Conservation (phyloP, 2,113 vertebrate genomes). For the Gila orcuttii region DNA sequence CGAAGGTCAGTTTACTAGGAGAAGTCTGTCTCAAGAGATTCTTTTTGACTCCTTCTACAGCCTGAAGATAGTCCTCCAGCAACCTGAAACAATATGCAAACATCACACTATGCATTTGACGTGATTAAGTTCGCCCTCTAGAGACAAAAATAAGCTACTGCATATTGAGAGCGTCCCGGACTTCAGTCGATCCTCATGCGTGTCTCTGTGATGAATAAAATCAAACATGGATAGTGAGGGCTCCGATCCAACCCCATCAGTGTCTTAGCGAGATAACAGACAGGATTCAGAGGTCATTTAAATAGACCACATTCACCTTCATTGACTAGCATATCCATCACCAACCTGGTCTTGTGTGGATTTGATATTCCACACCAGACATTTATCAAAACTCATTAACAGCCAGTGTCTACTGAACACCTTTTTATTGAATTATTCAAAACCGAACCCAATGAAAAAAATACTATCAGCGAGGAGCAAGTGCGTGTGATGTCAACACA, state of each 20-base stretch:
- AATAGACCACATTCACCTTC: not conserved
- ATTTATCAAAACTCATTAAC: conserved; percentile 29
- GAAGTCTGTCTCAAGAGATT: conserved; percentile 85
- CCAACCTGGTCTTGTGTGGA: not conserved
- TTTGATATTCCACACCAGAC: conserved; percentile 16
- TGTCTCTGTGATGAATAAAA: not conserved
- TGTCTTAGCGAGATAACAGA: not conserved
- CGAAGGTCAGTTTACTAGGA: conserved; percentile 83
- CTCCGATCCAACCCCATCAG: not conserved
- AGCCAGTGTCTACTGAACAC: not conserved
- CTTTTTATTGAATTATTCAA: conserved; percentile 24
- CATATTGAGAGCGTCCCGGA: not conserved
- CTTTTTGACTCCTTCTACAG: conserved; percentile 87
- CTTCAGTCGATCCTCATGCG: too few species aligned
- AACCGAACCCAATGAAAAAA: conserved; percentile 28
- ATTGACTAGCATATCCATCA: not conserved
- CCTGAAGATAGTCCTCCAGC: conserved; percentile 90
- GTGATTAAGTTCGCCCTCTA: conserved; percentile 38
- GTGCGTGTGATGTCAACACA: conserved; percentile 19
- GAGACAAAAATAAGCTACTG: conserved; percentile 3
- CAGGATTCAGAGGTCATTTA: conserved; percentile 17
- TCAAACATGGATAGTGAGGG: not conserved
- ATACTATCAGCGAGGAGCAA: not conserved
- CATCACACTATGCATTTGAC: not conserved
- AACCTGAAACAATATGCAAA: conserved; percentile 68